These are phyloP conservation scores for Troilus luridus DNA, from an alignment of 2,888 invertebrate species.

Conservation along the genomic window DNA sequence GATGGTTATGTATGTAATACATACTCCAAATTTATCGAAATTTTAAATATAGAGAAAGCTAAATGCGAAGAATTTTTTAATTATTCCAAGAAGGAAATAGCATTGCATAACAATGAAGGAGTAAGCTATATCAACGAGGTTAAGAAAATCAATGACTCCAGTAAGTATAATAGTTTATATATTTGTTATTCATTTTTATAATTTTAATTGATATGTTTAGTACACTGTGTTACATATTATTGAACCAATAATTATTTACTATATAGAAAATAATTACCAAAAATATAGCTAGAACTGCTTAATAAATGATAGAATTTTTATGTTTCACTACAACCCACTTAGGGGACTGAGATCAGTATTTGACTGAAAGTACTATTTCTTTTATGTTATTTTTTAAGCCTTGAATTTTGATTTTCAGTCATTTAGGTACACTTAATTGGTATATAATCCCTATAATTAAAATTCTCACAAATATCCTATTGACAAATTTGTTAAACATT, in stretches of 20 bases:
- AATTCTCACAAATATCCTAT: too few species aligned
- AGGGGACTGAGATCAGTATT: neutral
- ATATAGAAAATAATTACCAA: neutral
- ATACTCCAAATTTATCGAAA: slow-evolving; percentile 26
- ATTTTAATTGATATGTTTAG: neutral
- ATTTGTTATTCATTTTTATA: neutral
- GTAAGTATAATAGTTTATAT: slow-evolving; percentile 28
- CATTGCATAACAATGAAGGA: slow-evolving; percentile 42
- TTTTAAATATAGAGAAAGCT: slow-evolving; percentile 40
- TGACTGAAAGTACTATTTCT: neutral
- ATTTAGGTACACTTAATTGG: too few species aligned
- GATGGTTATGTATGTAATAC: slow-evolving; percentile 30
- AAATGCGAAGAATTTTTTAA: slow-evolving; percentile 32
- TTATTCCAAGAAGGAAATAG: neutral
- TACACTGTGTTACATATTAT: neutral
- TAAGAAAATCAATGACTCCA: neutral
- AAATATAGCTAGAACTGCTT: too few species aligned
- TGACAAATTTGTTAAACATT: too few species aligned
- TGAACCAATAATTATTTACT: neutral
- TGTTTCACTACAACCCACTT: neutral
- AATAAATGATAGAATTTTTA: too few species aligned
- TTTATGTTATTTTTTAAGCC: too few species aligned
- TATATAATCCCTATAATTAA: too few species aligned
- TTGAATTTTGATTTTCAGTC: too few species aligned
- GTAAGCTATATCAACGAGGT: slow-evolving; percentile 37